Evolutionary conservation across 2,113 vertebrate genomes (phyloP).

Genomic region (Felis chaus): DNA sequence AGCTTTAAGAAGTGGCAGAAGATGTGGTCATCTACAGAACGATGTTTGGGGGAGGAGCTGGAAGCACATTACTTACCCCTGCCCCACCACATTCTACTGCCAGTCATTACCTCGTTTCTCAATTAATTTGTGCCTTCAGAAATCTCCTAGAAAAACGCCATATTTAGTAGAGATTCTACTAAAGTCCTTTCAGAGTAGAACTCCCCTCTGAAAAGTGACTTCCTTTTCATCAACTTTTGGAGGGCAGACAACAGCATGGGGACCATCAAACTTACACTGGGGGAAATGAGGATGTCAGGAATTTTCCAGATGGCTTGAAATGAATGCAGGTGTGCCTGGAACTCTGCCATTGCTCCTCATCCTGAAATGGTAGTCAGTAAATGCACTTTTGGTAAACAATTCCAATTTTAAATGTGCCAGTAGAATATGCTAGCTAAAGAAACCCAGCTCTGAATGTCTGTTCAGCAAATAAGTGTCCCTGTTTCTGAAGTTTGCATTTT

Average conservation of each 20-base stretch:
- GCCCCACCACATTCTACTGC: background rate
- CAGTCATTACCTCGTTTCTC: background rate
- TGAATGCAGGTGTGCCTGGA: conserved; percentile 69
- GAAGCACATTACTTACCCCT: background rate
- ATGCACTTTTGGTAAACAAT: conserved; percentile 64
- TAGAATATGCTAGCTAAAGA: conserved; percentile 57
- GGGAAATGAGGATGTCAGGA: conserved; percentile 65
- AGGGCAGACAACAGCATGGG: conserved; percentile 48
- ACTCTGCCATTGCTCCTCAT: conserved; percentile 51
- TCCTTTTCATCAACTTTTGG: conserved; percentile 54
- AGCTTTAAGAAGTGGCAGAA: conserved; percentile 23
- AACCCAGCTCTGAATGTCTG: conserved; percentile 56
- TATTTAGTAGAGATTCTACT: background rate
- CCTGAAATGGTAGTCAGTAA: conserved; percentile 60
- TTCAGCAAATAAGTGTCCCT: conserved; percentile 53
- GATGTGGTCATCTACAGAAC: background rate
- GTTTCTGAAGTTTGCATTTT: conserved; percentile 61
- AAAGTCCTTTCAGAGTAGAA: conserved; percentile 12
- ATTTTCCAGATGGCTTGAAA: conserved; percentile 71
- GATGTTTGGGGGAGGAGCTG: conserved; percentile 25
- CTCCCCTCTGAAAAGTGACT: background rate
- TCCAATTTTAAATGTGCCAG: conserved; percentile 63
- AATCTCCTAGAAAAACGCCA: conserved; percentile 31
- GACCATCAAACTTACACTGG: conserved; percentile 41
- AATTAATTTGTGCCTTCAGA: conserved; percentile 26